Conservation (phyloP, 2,797 vertebrate species). For the Heliangelus exortis region DNA sequence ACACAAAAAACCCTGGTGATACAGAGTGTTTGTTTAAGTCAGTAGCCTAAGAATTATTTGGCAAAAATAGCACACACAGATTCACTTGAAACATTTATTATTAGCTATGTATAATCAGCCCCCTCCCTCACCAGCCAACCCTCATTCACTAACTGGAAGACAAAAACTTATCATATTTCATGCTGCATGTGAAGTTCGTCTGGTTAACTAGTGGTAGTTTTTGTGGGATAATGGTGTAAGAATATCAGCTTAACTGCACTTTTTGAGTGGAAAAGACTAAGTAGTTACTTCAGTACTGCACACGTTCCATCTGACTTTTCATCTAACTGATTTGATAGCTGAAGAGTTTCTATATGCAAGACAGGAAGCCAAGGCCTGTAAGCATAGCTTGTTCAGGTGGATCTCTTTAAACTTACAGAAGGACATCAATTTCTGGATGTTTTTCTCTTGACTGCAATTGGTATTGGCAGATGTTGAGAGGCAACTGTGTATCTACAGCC, state of each 20-base stretch:
- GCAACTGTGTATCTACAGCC: not conserved
- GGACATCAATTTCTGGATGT: not conserved
- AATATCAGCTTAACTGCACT: not conserved
- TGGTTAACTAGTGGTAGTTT: not conserved
- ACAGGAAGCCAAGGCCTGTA: not conserved
- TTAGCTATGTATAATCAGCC: not conserved
- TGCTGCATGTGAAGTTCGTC: not conserved
- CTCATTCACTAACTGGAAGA: not conserved
- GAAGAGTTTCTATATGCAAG: not conserved
- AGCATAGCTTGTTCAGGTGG: not conserved
- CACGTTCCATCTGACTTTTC: not conserved
- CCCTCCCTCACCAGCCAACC: not conserved
- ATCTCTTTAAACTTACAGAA: not conserved
- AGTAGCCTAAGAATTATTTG: not conserved
- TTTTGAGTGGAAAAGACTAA: not conserved
- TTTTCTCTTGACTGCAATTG: not conserved
- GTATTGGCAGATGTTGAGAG: not conserved
- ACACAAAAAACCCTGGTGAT: not conserved
- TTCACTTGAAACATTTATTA: conserved; percentile 33
- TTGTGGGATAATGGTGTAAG: not conserved
- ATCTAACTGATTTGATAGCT: not conserved
- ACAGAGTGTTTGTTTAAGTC: not conserved
- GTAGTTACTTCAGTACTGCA: not conserved
- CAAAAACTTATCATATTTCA: not conserved
- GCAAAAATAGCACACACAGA: not conserved